Base-by-base conservation (phyloP, 2,888 invertebrate species). In the Drosophila peninsularis region DNA sequence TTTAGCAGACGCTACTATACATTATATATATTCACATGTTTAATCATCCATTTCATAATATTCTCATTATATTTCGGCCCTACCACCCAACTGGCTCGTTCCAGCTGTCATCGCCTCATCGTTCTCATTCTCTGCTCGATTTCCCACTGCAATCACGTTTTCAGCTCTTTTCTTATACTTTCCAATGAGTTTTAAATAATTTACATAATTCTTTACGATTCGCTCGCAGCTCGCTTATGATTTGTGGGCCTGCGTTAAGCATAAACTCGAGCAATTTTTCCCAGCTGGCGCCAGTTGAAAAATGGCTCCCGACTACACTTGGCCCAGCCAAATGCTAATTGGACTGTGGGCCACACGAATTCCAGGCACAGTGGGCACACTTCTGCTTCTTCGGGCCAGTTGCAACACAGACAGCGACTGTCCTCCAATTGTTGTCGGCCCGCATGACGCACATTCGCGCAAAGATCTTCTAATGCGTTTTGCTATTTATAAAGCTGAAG, bases 391-490 rank as follows among this genome's bases (percentile, higher is more conserved):
- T 5, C 17, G 0, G 32, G 42, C 32, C 19, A 60, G 27, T 76
- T 76, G 73, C 76, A 78, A 76, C 75, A 77, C 21, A 42, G 42
- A 42, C 74, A 34, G 4, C 9, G 34, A 4, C 63, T 71, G 79
- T 58, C 72, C 73, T 80, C 73, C 77, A 70, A 82, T 76, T 80
- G 84, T 81, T 71, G 70, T 53, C 66, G 71, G 56, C 7, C 61
- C 57, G 45, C 70, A 76, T 80, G 69, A 78, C 69, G 77, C 77
- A 79, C 70, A 63, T 58, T 62, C 71, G 47, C 71, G 27, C 64
- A 50, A 60, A 53, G 66, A 49, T 86, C 67, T 82, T 82, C 82
- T 86, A 87, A 84, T 84, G 88, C 75, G 73, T 32, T 32, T 27
- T n/a, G 62, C 66, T 77, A 77, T 78, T 74, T 74, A 66, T 82